Base-by-base conservation (phyloP, 2,888 invertebrate genomes). In the Sussaba pulchella region DNA sequence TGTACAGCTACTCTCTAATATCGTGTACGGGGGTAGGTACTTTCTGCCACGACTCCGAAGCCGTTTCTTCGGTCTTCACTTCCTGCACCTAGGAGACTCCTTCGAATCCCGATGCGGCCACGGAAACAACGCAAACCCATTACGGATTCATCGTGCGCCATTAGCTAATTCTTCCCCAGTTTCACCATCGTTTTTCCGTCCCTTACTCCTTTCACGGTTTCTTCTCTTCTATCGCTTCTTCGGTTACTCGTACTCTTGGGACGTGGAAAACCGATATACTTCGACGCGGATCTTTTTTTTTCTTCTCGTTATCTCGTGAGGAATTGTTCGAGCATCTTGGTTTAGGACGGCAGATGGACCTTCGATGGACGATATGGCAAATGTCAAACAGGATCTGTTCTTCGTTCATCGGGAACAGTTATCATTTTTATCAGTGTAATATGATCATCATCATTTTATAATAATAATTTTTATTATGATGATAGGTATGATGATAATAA, bases 61-160 rank as follows among this genome's bases (percentile, higher is more conserved):
- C 61, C 66, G 63, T 69, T 81, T 73, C 80, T 77, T 76, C 66
- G 61, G 61, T 41, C 43, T 43, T 47, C 26, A 36, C 70, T 72
- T 73, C 70, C 61, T 50, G 71, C 77, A 81, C 81, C 81, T 73
- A 77, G 81, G 82, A 80, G 82, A 83, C 83, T 87, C 84, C 85
- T 87, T 86, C 84, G 89, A 89, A 89, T 89, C 89, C 88, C 89
- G 88, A 87, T 87, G 88, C 87, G 88, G 87, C 88, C 85, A 85
- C 87, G 84, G 87, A 88, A 91, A 91, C 90, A 89, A 89, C 88
- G 88, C 90, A 90, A 92, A 91, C 90, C 91, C 91, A 92, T 92
- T 91, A 90, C 88, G 90, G 91, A 92, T 91, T 92, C 92, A 92
- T 92, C 90, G 89, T 89, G 89, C 90, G 89, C 91, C 90, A 91